Conservation (phyloP, 2,888 invertebrate genomes). For the Seira sanloemensis region DNA sequence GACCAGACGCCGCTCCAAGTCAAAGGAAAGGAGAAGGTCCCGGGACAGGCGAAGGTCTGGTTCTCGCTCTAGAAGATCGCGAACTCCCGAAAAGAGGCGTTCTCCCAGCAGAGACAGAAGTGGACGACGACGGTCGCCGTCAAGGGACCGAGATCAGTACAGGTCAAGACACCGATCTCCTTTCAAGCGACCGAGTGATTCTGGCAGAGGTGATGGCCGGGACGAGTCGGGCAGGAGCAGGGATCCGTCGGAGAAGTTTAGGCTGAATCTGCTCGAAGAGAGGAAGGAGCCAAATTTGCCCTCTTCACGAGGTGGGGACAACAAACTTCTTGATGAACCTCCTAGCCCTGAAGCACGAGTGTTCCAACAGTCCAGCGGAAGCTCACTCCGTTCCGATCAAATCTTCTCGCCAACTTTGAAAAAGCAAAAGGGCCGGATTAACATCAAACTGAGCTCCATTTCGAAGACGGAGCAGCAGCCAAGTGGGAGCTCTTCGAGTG, state of each 20-base stretch:
- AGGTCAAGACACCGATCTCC: slow-evolving; percentile 11
- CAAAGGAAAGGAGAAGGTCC: slow-evolving; percentile 41
- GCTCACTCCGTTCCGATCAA: slow-evolving; percentile 33
- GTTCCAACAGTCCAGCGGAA: slow-evolving; percentile 34
- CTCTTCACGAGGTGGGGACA: slow-evolving; percentile 34
- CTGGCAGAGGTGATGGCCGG: neutral
- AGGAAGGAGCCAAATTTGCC: slow-evolving; percentile 17
- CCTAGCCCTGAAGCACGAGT: slow-evolving; percentile 48
- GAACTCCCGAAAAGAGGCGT: slow-evolving; percentile 50
- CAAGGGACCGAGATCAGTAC: neutral
- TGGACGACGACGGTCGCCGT: neutral
- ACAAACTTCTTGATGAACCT: slow-evolving; percentile 12
- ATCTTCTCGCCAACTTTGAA: slow-evolving; percentile 60
- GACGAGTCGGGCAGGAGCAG: slow-evolving; percentile 43
- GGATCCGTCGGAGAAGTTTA: slow-evolving; percentile 36
- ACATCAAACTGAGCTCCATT: slow-evolving; percentile 72
- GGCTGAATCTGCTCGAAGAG: slow-evolving; percentile 28
- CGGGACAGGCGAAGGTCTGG: slow-evolving; percentile 55
- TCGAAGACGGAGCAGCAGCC: slow-evolving; percentile 70
- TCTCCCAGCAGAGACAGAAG: slow-evolving; percentile 70
- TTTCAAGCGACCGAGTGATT: neutral
- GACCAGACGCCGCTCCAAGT: slow-evolving; percentile 74
- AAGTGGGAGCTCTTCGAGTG: slow-evolving; percentile 76
- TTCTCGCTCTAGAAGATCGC: slow-evolving; percentile 45
- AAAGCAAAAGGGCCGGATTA: slow-evolving; percentile 71